Base-by-base conservation (phyloP, 2,797 vertebrate genomes). In the Philypnodon macrostomus region DNA sequence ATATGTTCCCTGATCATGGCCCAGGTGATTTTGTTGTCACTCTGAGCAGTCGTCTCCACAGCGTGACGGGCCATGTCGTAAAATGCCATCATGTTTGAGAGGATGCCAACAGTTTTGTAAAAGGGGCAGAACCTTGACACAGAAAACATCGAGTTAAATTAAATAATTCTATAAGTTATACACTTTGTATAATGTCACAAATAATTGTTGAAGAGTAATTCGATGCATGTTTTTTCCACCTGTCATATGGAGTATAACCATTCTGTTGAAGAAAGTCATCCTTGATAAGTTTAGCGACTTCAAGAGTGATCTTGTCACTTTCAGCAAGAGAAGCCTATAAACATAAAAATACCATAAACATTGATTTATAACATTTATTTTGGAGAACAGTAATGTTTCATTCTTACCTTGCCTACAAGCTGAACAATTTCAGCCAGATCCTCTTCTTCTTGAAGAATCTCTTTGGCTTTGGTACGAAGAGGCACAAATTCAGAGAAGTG, bases 251-350 rank as follows among this genome's bases (percentile, higher is more conserved):
- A 0, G 94, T 95, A 50, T 98, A 99, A 61, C 96, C 94, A 24
- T 99, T 98, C 87, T 99, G 96, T 70, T 99, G 96, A 70, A 99
- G 87, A 79, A 96, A 99, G 87, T 98, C 96, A 12, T 99, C 96
- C 77, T 99, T 99, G 50, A 99, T 90, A 77, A 99, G 91, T 73
- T 98, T 99, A 39, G 96, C 96, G 38, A 99, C 94, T 73, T 99
- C 96, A 69, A 99, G 77, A 14, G 96, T 99, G 68, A 99, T 99
- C 88, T 99, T 99, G 86, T 99, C 96, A 0, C 88, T 92, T 85
- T 99, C 96, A 66, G 96, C 96, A 47, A 99, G 88, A 39, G 96
- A 99, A 53, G 95, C 96, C 95, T 98, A 77, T 30, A 65, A 76
- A 29, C 27, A 11, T 3, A 29, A 29, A 29, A 29, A 10, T 29